Base-by-base conservation (phyloP, 2,113 vertebrate genomes). In the Actenoides lindsayi region DNA sequence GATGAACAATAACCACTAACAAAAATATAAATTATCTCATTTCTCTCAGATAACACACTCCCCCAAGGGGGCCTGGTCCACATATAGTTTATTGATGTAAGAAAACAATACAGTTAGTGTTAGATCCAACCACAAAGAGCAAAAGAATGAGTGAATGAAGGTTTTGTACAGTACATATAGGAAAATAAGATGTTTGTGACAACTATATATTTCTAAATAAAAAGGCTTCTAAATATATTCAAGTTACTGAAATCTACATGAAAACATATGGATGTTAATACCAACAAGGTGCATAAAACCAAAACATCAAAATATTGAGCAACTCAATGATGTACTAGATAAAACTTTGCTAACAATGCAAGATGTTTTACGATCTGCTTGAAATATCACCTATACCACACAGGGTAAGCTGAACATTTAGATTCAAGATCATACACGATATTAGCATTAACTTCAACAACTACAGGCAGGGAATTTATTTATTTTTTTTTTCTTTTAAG, bases 41-140 rank as follows among this genome's bases (percentile, higher is more conserved):
- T 90, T 93, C 63, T 94, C 80, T 94, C 95, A 97, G 89, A 97
- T 95, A 98, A 94, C 97, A 96, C 91, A 97, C 97, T 97, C 96
- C 97, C 97, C 97, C 96, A 75, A 90, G 74, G 93, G 97, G 97
- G 96, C 98, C 98, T 99, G 98, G 99, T 99, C 99, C 98, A 99
- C 98, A 98, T 98, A 98, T 98, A 98, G 97, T 99, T 99, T 99
- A 99, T 99, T 98, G 98, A 99, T 98, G 98, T 98, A 98, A 99
- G 98, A 98, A 99, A 99, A 99, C 98, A 98, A 98, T 99, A 99
- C 98, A 99, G 98, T 98, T 99, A 99, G 98, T 99, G 98, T 99
- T 98, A 98, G 98, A 99, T 98, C 98, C 98, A 98, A 98, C 97
- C 98, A 98, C 98, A 98, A 98, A 98, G 97, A 98, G 97, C 97